Conservation (phyloP, 2,113 vertebrate genomes). For the Octodon degus region DNA sequence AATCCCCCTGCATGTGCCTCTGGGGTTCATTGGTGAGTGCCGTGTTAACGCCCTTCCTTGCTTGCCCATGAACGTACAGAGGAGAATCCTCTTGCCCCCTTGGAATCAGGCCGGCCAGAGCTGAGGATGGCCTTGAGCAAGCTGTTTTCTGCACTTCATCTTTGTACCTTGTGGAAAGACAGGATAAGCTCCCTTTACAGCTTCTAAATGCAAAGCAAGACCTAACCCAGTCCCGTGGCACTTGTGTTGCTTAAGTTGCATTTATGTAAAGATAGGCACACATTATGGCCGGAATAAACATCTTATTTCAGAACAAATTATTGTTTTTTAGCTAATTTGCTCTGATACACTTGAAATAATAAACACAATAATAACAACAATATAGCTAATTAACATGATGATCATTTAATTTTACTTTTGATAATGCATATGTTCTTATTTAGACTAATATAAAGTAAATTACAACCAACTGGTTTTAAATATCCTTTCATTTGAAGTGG, state of each 20-base stretch:
- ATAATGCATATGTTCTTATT: constrained; percentile 75
- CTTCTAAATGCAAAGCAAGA: constrained; percentile 38
- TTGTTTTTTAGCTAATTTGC: constrained; percentile 79
- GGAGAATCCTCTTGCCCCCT: not conserved
- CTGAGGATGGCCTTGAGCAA: not conserved
- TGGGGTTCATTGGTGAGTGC: not conserved
- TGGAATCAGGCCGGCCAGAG: not conserved
- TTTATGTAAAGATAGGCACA: constrained; percentile 68
- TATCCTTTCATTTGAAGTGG: constrained; percentile 68
- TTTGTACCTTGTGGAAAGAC: not conserved
- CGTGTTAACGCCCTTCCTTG: not conserved
- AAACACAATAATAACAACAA: constrained; percentile 82
- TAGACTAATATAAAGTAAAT: constrained; percentile 80
- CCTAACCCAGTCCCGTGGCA: not conserved
- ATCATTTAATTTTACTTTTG: constrained; percentile 85
- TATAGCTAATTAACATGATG: constrained; percentile 83
- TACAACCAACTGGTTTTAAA: constrained; percentile 81
- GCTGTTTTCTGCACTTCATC: not conserved
- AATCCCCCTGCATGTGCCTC: not conserved
- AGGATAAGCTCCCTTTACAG: not conserved
- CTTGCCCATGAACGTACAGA: not conserved
- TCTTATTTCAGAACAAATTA: constrained; percentile 82
- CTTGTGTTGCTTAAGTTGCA: constrained; percentile 60
- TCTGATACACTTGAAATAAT: constrained; percentile 80
- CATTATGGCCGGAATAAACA: constrained; percentile 76